phyloP scores from a whole-genome alignment of 2,888 invertebrate species.

The Watsonalla binaria region DNA sequence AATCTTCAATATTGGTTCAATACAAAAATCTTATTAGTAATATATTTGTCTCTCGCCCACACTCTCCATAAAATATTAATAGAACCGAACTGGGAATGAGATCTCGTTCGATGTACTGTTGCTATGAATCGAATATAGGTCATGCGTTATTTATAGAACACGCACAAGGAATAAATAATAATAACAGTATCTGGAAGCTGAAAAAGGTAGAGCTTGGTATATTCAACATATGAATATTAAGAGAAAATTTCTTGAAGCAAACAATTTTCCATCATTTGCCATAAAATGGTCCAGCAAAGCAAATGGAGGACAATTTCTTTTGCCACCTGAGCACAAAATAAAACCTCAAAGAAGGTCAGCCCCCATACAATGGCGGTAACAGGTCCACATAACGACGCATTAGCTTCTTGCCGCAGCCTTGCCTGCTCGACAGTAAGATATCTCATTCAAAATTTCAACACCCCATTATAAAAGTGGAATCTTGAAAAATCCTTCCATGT shows the following conservation, averaged over 20 bases:
- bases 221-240: constrained; percentile 61
- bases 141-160: constrained; percentile 28
- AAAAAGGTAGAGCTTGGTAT: constrained; percentile 22
- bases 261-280: constrained; percentile 62
- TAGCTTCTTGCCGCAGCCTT: too few species aligned
- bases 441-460: too few species aligned
- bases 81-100: background rate
- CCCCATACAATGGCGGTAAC: too few species aligned
- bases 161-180: constrained; percentile 35
- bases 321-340: constrained; percentile 50
- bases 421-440: too few species aligned
- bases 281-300: constrained; percentile 61
- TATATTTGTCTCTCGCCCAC: background rate
- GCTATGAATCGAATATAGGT: background rate
- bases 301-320: constrained; percentile 65
- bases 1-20: too few species aligned
- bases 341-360: too few species aligned
- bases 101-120: background rate
- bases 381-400: too few species aligned
- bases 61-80: background rate
- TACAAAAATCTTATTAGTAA: too few species aligned
- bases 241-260: constrained; percentile 40
- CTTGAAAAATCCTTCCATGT: too few species aligned
- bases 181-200: constrained; percentile 28
- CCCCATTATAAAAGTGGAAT: too few species aligned